Evolutionary conservation across 1,140 invertebrate genomes (phyloP), one percentile per base, ranked within the genome.

Genomic region (Trichomalopsis sarcophagae): DNA sequence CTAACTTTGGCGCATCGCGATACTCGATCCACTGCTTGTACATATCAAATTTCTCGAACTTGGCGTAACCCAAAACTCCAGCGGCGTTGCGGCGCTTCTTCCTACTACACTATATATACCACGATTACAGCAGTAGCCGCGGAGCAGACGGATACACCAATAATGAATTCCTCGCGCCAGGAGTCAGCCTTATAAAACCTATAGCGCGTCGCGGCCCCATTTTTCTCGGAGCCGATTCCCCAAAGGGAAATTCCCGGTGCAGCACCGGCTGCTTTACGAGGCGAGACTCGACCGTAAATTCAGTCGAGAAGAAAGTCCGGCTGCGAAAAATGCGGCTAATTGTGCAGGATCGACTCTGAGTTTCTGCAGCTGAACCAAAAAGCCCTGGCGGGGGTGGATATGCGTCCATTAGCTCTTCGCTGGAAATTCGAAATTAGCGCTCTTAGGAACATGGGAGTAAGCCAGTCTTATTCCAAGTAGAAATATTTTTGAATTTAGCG

Each of bases 251-350:
- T 71, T 71, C 10, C 55, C 55, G 55, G 21, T 62, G 21, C 55
- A 2, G 6, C 55, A 0, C 21, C 21, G 21, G n/a, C 21, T 62
- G 27, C 69, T 71, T 71, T 71, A 71, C 69, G 69, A 71, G 5
- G 2, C 1, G 23, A 10, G 5, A 33, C 23, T 33, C 14, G 69
- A 0, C 30, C 69, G 69, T 71, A 71, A 71, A 71, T 71, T 71
- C 69, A 71, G 33, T 71, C 4, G 21, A n/a, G 55, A 17, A 62
- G 55, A 62, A 62, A 30, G 14, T 30, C 4, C 27, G 27, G 30
- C 10, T 71, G n/a, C 66, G 27, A 33, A 33, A 71, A 71, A 71
- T 66, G 69, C 23, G 14, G 69, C 69, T 71, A 71, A 71, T 71
- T 71, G 69, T 71, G 23, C 2, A 0, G 23, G 23, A 30, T 11